These are phyloP conservation scores for Cataglyphis altisquamis DNA, from an alignment of 2,888 invertebrate genomes.

Conservation along the genomic window DNA sequence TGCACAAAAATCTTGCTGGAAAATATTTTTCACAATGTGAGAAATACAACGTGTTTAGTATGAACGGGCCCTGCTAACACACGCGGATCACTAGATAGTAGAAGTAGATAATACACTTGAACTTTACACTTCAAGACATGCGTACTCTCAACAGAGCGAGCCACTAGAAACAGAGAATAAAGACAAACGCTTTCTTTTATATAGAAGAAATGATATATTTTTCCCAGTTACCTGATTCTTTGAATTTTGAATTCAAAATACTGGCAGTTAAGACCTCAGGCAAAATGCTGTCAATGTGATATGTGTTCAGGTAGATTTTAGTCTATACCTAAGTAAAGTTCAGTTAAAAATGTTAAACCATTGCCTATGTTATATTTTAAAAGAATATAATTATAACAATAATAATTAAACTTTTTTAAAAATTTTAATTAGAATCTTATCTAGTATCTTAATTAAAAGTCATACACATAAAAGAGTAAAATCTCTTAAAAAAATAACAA, in stretches of 20 bases:
- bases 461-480: neutral
- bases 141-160: neutral
- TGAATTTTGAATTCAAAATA: neutral
- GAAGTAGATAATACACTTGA: constrained; percentile 22
- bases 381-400: neutral
- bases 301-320: neutral
- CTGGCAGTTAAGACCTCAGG: neutral
- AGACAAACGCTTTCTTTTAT: neutral
- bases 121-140: constrained; percentile 26
- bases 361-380: neutral
- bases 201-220: neutral
- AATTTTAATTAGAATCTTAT: too few relatives aligned
- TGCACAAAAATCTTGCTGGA: neutral
- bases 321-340: constrained; percentile 14
- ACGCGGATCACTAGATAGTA: neutral
- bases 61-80: constrained; percentile 4
- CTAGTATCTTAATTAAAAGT: too few relatives aligned
- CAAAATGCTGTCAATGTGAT: neutral
- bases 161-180: neutral
- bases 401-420: neutral
- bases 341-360: neutral
- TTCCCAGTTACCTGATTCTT: neutral
- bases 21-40: neutral
- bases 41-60: neutral
- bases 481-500: neutral